phyloP scores from a whole-genome alignment of 2,888 invertebrate genomes.

The Germaria angustata region DNA sequence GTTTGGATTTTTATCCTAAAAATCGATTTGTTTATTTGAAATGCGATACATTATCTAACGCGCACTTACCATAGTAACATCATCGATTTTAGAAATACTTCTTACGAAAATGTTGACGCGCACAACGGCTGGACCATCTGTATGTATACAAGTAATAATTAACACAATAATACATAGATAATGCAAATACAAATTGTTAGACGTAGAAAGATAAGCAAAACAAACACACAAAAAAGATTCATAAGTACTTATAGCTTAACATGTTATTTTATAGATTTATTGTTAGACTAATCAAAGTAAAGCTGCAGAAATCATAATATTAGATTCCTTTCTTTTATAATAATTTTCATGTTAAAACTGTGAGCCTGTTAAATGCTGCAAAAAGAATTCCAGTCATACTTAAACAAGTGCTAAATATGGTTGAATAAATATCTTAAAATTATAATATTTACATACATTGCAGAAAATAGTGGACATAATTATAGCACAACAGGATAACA shows the following conservation, averaged over 20 bases:
- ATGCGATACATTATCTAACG: constrained; percentile 72
- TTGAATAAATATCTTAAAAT: neutral
- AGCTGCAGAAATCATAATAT: neutral
- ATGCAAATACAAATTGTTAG: constrained; percentile 40
- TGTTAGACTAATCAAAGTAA: neutral
- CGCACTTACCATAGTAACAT: constrained; percentile 98
- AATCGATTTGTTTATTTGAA: constrained; percentile 53
- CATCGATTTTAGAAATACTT: constrained; percentile 99
- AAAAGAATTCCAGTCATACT: neutral
- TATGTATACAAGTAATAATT: constrained; percentile 72
- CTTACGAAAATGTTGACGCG: constrained; percentile 98
- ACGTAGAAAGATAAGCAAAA: constrained; percentile 23
- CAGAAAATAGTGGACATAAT: constrained; percentile 35
- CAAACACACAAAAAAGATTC: constrained; percentile 4
- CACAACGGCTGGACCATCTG: constrained; percentile 97
- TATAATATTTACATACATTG: neutral
- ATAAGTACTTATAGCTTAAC: neutral
- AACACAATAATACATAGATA: constrained; percentile 59
- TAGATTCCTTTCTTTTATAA: neutral
- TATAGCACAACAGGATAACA: constrained; percentile 24
- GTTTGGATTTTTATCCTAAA: constrained; percentile 39
- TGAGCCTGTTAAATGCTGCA: neutral
- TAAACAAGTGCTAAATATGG: neutral
- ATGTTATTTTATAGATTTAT: neutral
- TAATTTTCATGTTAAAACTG: neutral